Evolutionary conservation across 2,113 vertebrate species (phyloP).

Genomic region (Rhabdomys dilectus): DNA sequence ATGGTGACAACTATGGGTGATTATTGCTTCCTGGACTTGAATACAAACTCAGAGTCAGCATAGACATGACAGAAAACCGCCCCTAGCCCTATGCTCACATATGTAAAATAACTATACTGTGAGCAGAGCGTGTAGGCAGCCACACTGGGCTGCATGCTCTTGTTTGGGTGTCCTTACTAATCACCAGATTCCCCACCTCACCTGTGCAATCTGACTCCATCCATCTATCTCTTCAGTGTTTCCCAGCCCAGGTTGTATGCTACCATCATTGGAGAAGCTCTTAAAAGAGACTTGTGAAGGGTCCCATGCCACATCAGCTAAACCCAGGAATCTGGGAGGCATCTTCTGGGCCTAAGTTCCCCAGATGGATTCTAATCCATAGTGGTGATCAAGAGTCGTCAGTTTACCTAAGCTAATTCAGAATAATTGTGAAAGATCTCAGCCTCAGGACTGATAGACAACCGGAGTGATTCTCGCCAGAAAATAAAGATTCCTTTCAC

Average conservation of each 20-base stretch:
- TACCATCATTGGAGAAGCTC: constrained; percentile 1
- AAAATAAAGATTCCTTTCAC: neutral
- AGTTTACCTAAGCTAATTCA: neutral
- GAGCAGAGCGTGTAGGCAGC: neutral
- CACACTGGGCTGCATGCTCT: neutral
- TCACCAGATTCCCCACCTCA: neutral
- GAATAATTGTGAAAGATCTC: neutral
- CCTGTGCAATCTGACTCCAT: neutral
- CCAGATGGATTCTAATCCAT: neutral
- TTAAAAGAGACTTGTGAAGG: neutral
- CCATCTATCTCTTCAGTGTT: neutral
- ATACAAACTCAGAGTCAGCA: constrained; percentile 35
- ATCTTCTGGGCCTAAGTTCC: neutral
- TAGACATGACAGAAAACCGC: neutral
- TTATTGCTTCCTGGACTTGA: neutral
- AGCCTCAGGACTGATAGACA: neutral
- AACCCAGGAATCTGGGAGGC: neutral
- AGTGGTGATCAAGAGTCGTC: neutral
- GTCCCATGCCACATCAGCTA: neutral
- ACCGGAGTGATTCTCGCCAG: neutral
- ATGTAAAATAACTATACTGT: neutral
- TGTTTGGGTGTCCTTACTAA: neutral
- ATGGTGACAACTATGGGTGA: neutral
- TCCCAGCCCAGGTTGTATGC: neutral
- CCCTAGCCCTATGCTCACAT: neutral